These are phyloP conservation scores for Megalurothrips usitatus DNA, from an alignment of 2,888 invertebrate species.

Conservation along the genomic window DNA sequence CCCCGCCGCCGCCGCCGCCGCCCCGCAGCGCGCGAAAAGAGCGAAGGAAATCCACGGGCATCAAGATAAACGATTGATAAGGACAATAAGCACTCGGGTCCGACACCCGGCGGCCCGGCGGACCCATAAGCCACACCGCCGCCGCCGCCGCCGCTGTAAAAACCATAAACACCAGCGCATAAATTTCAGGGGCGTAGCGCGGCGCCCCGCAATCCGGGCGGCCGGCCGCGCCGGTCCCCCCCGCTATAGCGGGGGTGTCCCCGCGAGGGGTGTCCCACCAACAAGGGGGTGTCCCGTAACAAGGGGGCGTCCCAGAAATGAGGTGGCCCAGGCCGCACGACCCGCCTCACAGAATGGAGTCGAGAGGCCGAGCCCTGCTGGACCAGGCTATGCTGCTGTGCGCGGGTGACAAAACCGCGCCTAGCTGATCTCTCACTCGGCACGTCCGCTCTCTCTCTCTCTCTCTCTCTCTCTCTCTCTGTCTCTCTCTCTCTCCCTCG, in stretches of 20 bases:
- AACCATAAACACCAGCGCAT: conserved; percentile 26
- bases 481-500: neutral
- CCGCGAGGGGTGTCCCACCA: too few relatives aligned
- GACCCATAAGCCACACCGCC: neutral
- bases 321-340: too few relatives aligned
- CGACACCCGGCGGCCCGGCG: neutral
- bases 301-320: too few relatives aligned
- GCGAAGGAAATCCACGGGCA: neutral
- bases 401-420: too few relatives aligned
- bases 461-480: neutral
- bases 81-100: neutral
- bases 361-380: too few relatives aligned
- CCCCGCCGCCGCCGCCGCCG: neutral
- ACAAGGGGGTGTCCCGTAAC: too few relatives aligned
- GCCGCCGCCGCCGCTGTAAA: neutral
- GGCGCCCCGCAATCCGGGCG: neutral
- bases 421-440: too few relatives aligned
- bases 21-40: neutral
- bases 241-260: neutral
- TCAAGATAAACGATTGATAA: neutral
- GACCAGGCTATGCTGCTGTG: too few relatives aligned
- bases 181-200: neutral
- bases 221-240: neutral
- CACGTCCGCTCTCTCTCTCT: neutral
- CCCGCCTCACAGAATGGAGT: too few relatives aligned